Evolutionary conservation across 2,888 invertebrate species (phyloP), one percentile per base, ranked within the genome.

Genomic region (Branchellion lobata): DNA sequence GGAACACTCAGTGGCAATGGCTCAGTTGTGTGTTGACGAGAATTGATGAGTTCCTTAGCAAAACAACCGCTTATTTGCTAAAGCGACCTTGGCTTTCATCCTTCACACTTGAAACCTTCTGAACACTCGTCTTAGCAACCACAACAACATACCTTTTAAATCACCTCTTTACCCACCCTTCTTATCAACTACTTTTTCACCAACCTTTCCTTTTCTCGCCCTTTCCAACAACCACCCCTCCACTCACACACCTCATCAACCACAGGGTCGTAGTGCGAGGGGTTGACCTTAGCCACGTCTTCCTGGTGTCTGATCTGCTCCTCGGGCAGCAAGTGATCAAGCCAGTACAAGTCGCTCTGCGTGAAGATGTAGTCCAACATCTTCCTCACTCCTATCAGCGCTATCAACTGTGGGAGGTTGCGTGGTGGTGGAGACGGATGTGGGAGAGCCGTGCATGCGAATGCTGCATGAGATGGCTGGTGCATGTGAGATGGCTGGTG

Each of bases 291-390:
- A 78, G 83, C 84, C 69, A 84, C 83, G 79, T 87, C 87, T 76
- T 87, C 86, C 79, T 85, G 86, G 76, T 84, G 84, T 68, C 86
- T 80, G 34, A 84, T 83, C 81, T 85, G 84, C 11, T 84, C 82
- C 74, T 87, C 86, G 0, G 87, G 87, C 85, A 87, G 86, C 40
- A 87, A 85, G 82, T 87, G 87, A 81, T 87, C 87, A 72, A 87
- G 82, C 86, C 86, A 87, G 82, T 84, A 85, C 57, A 87, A 81
- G 77, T 87, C 87, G n/a, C 82, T 81, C 82, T 87, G 87, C 3
- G 86, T 85, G 82, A 87, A 87, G 73, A 86, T 68, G 80, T 82
- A 86, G 82, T 87, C 87, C 84, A 87, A 83, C 18, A 83, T 84
- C 81, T 87, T 87, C 27, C 87, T 82, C 71, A 86, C 85, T 81